phyloP scores from a whole-genome alignment of 2,113 vertebrate species.

The Nothoprocta pentlandii region DNA sequence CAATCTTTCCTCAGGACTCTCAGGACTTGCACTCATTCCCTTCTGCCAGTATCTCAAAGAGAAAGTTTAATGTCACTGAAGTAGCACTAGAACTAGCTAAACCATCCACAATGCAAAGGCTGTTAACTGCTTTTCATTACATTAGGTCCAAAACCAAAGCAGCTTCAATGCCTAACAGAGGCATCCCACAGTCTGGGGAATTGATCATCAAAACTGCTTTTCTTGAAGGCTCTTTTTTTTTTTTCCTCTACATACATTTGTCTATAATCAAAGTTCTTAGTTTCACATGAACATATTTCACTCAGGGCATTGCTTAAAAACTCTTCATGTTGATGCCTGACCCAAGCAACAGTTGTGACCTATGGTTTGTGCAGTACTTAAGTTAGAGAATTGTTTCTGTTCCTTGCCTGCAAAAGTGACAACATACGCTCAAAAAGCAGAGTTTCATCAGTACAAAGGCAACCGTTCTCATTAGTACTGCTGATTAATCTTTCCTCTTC shows the following conservation, averaged over 20 bases:
- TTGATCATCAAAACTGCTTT: fast-evolving
- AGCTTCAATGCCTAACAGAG: fast-evolving
- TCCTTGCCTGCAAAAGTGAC: background rate
- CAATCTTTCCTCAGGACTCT: background rate
- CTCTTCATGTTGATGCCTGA: background rate
- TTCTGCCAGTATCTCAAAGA: background rate
- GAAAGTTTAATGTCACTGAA: background rate
- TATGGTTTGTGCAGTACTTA: background rate
- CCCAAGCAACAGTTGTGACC: fast-evolving
- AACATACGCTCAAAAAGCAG: background rate
- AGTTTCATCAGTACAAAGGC: background rate
- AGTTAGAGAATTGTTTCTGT: background rate
- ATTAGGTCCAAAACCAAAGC: background rate
- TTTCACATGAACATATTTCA: background rate
- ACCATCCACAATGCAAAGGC: background rate
- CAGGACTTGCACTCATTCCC: background rate
- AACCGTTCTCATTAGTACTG: background rate
- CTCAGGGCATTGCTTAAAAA: background rate
- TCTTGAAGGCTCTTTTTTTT: background rate
- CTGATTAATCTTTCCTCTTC: background rate
- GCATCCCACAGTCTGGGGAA: background rate
- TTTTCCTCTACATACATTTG: background rate
- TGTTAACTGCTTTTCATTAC: background rate
- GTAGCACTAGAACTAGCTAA: background rate
- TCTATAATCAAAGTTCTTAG: background rate